Evolutionary conservation across 2,888 invertebrate species (phyloP), one percentile per base, ranked within the genome.

Genomic region (Deladenus siricidicola): DNA sequence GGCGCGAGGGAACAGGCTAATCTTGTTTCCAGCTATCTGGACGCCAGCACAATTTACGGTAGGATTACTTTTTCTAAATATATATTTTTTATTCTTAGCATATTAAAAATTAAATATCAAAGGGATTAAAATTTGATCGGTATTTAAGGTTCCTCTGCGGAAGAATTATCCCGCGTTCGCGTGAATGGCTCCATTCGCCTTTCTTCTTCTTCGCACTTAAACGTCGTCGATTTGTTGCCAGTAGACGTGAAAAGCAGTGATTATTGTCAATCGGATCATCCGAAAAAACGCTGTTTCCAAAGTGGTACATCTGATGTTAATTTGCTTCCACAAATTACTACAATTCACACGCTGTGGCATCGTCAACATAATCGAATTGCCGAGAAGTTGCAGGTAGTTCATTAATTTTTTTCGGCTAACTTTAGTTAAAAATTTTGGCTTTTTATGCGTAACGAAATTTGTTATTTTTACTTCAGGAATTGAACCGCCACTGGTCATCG

Each of bases 21-120:
- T 80, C 89, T 91, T 79, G 91, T 91, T 78, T 89, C 91, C 0
- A 89, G 89, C 0, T 93, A 86, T 80, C 82, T 93, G 56, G 79
- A 79, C 59, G 79, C 65, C 4, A 90, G 90, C 0, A 88, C 88
- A 66, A 83, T 94, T 26, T 93, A 93, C 76, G 93, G 93, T 0
- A 90, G 76, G 34, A n/a, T n/a, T n/a, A n/a, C n/a, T n/a, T n/a
- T n/a, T n/a, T n/a, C n/a, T n/a, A n/a, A n/a, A n/a, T n/a, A n/a
- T n/a, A n/a, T n/a, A n/a, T n/a, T n/a, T n/a, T n/a, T n/a, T n/a
- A n/a, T n/a, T n/a, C n/a, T n/a, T n/a, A n/a, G n/a, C n/a, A n/a
- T n/a, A n/a, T n/a, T n/a, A n/a, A n/a, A 1, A 49, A 23, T n/a
- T 19, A 49, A 23, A 1, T 23, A 42, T 56, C 8, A 21, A 17